Percentiles rank a stretch among this genome's conserved stretches.
These are phyloP conservation scores for Baccha elongata DNA, from an alignment of 2,888 invertebrate genomes.

Conservation along the genomic window DNA sequence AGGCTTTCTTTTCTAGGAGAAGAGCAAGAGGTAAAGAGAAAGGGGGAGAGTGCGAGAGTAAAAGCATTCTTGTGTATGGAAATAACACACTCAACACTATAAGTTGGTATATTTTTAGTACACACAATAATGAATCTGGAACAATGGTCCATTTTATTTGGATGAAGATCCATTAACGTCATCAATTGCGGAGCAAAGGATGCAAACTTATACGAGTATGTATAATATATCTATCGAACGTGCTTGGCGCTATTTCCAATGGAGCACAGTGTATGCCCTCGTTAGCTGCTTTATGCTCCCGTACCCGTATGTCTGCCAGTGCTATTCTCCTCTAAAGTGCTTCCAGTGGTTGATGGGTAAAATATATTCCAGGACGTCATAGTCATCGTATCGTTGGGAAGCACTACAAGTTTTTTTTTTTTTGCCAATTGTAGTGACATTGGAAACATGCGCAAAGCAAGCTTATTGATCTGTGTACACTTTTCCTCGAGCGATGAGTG, in stretches of 20 bases:
- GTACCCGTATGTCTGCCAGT: slow-evolving; percentile 17
- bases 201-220: slow-evolving; percentile 15
- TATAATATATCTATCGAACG: slow-evolving; percentile 24
- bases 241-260: slow-evolving; percentile 55
- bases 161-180: slow-evolving; percentile 70
- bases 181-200: slow-evolving; percentile 58
- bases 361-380: slow-evolving; percentile 56
- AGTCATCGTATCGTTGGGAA: slow-evolving; percentile 17
- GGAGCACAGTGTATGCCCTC: slow-evolving; percentile 42
- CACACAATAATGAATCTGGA: slow-evolving; percentile 70
- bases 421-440: slow-evolving; percentile 22
- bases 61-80: slow-evolving; percentile 50
- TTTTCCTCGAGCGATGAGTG: slow-evolving; percentile 24
- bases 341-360: slow-evolving; percentile 42
- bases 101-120: slow-evolving; percentile 51
- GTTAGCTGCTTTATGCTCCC: slow-evolving; percentile 33
- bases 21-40: background rate
- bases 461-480: slow-evolving; percentile 68
- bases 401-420: slow-evolving; percentile 37
- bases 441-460: slow-evolving; percentile 51
- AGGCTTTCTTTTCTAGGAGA: slow-evolving; percentile 7
- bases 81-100: slow-evolving; percentile 32
- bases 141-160: slow-evolving; percentile 67
- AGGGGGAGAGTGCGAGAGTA: slow-evolving; percentile 2
- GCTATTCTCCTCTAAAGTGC: background rate